Evolutionary conservation across 2,113 vertebrate genomes (phyloP).

Genomic region (Toxotes chatareus): DNA sequence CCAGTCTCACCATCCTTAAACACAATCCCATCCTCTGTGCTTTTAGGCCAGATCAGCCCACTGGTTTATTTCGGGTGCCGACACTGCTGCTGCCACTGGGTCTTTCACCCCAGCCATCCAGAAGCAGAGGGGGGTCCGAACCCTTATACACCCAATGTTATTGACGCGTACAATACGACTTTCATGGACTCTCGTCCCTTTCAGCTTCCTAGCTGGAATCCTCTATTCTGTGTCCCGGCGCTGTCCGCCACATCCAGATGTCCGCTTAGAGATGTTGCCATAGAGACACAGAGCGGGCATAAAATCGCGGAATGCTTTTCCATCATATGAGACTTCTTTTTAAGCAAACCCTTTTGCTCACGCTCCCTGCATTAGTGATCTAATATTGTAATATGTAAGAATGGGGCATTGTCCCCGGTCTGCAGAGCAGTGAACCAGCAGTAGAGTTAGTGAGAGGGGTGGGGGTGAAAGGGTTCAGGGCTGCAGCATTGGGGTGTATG

Average conservation of each 20-base stretch:
- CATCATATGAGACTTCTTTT: conserved; percentile 68
- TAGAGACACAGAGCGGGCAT: conserved; percentile 68
- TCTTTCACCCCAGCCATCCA: conserved; percentile 46
- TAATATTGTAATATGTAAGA: conserved; percentile 71
- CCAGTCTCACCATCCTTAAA: conserved; percentile 62
- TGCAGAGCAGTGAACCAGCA: conserved; percentile 62
- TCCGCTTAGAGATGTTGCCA: conserved; percentile 74
- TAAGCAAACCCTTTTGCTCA: conserved; percentile 53
- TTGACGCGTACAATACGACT: conserved; percentile 79
- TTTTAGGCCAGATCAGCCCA: conserved; percentile 32
- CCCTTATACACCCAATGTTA: conserved; percentile 64
- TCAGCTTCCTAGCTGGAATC: conserved; percentile 81
- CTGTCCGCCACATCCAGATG: conserved; percentile 79
- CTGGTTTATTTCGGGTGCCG: conserved; percentile 49
- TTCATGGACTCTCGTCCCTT: conserved; percentile 78
- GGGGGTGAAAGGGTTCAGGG: conserved; percentile 40
- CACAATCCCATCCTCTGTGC: conserved; percentile 72
- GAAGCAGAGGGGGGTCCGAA: conserved; percentile 56
- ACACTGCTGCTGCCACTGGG: conserved; percentile 46
- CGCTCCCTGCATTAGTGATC: conserved; percentile 53
- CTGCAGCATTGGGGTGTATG: conserved; percentile 45
- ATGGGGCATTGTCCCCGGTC: conserved; percentile 73
- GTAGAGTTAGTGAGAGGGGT: conserved; percentile 58
- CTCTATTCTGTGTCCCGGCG: conserved; percentile 70
- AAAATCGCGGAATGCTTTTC: conserved; percentile 70